Evolutionary conservation across 1,140 invertebrate genomes (phyloP).

Genomic region (Drosophila pandora): DNA sequence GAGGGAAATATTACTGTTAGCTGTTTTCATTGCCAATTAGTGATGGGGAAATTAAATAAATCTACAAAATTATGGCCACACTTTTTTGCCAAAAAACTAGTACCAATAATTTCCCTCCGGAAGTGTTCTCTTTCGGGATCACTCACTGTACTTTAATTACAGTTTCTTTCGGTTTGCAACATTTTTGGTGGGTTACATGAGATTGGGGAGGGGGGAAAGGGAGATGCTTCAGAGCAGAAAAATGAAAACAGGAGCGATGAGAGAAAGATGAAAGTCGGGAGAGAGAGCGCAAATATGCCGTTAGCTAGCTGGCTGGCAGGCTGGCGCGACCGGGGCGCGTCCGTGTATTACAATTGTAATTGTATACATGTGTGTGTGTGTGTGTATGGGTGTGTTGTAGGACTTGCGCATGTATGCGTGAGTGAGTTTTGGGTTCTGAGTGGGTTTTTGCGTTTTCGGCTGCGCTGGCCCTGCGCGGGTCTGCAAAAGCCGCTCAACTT

Average conservation of each 20-base stretch:
- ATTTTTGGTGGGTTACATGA: slow-evolving; percentile 40
- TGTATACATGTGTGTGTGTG: neutral
- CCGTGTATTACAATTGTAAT: slow-evolving; percentile 49
- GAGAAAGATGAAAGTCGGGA: slow-evolving; percentile 7
- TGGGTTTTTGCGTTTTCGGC: slow-evolving; percentile 31
- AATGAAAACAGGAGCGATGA: slow-evolving; percentile 14
- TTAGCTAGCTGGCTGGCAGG: slow-evolving; percentile 54
- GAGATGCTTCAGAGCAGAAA: slow-evolving; percentile 21
- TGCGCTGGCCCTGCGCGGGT: slow-evolving; percentile 55
- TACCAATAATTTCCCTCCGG: neutral
- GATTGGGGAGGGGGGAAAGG: neutral
- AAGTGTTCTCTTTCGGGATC: neutral
- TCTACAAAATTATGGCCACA: too few species aligned
- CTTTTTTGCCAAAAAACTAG: too few species aligned
- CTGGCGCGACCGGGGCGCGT: slow-evolving; percentile 40
- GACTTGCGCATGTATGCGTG: slow-evolving; percentile 30
- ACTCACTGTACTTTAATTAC: slow-evolving; percentile 14
- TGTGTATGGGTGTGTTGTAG: neutral
- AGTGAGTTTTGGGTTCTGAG: slow-evolving; percentile 45
- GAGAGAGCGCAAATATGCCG: slow-evolving; percentile 55
- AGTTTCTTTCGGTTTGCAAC: slow-evolving; percentile 32
- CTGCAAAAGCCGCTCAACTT: slow-evolving; percentile 52
- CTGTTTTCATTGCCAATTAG: slow-evolving; percentile 2
- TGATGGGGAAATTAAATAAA: too few species aligned
- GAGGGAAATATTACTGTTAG: slow-evolving; percentile 8